Percentiles rank a stretch among this genome's conserved stretches.
Evolutionary conservation across 2,888 invertebrate genomes (phyloP).

Genomic region (Cheilosia impressa): DNA sequence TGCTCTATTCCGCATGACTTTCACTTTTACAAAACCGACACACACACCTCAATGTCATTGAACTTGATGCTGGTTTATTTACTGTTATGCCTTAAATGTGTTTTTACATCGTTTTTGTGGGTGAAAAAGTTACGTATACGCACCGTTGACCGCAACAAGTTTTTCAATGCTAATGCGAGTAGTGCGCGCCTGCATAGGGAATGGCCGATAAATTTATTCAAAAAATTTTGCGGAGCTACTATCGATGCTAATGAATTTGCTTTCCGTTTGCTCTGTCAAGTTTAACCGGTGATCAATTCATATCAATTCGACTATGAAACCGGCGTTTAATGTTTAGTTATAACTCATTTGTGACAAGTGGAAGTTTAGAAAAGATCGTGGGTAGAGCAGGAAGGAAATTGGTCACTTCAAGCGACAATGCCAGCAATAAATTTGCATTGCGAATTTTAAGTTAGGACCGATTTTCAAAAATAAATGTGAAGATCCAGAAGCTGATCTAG

Average conservation of each 20-base stretch:
- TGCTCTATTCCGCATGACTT: conserved; percentile 49
- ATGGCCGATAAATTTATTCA: conserved; percentile 53
- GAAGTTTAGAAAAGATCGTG: background rate
- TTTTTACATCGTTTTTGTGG: background rate
- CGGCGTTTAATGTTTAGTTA: background rate
- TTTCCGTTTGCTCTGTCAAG: conserved; percentile 17
- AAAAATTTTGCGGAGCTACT: conserved; percentile 20
- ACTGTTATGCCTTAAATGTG: background rate
- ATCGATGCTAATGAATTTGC: conserved; percentile 26
- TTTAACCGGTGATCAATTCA: conserved; percentile 36
- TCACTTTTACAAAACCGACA: conserved; percentile 42
- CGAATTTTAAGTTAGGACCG: no score
- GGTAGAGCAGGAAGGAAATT: background rate
- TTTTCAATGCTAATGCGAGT: conserved; percentile 10
- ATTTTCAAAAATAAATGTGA: no score
- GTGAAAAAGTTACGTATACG: conserved; percentile 48
- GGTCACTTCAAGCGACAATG: no score
- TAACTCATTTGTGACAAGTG: background rate
- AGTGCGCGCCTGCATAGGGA: background rate
- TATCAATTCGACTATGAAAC: background rate
- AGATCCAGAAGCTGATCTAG: no score
- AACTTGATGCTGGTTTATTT: conserved; percentile 48
- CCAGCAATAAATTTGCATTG: no score
- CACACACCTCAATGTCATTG: conserved; percentile 44
- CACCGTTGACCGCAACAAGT: conserved; percentile 7